Base-by-base conservation (phyloP, 2,797 vertebrate genomes). In the Ictinia mississippiensis region DNA sequence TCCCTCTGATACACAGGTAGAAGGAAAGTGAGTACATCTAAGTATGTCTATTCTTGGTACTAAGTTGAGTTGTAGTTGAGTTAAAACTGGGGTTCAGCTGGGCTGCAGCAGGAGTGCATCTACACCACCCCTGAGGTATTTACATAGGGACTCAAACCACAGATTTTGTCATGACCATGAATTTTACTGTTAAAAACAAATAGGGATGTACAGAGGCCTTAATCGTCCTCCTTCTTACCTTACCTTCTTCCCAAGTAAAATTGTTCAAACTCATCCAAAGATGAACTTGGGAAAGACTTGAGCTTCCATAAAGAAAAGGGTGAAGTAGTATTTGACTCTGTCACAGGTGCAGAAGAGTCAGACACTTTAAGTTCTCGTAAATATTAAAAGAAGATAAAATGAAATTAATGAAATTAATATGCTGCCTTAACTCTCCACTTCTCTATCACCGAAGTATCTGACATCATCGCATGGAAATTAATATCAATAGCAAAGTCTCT, bases 311-410 rank as follows among this genome's bases (percentile, higher is more conserved):
- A 59, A 67, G 38, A 59, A 83, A 66, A 52, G 1, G n/a, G 3
- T 17, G 10, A 90, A 75, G 29, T 11, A 49, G 12, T 12, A 52
- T 66, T 80, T 79, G 17, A 15, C 33, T 79, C 53, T 73, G 8
- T 62, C 21, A 68, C 11, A 66, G 6, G 15, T 26, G 35, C 3
- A 35, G 40, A 73, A 45, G 20, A 10, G 12, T 37, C 0, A 0
- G 18, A 37, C 5, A 10, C 5, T 88, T 62, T 62, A 47, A 66
- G 8, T 50, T 63, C 15, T 33, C 4, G 15, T 22, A 52, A 28
- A 29, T 33, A 78, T 6, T 53, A 70, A 53, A 89, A 66, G 37
- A 78, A 63, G 35, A 70, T 5, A 40, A 94, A 88, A 53, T 11
- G 28, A 53, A 83, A 78, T 13, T 11, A 12, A 45, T 65, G 22